Evolutionary conservation across 2,888 invertebrate genomes (phyloP), one percentile per base, ranked within the genome.

Genomic region (Erpobdella octoculata): DNA sequence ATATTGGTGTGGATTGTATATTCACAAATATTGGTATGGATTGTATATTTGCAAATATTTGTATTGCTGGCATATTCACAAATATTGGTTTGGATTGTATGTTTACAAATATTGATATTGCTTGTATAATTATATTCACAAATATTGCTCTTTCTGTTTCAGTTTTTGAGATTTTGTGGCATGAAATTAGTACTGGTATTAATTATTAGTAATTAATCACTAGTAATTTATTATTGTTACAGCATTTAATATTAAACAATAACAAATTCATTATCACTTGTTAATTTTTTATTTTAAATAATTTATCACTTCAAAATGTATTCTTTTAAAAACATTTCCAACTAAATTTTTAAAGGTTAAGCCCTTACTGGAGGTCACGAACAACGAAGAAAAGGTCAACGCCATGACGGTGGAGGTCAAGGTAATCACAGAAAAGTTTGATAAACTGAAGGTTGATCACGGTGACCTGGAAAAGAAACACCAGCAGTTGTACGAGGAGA

Each of bases 351-450:
- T 68, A 1, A 75, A 84, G 84, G 87, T 88, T 72, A 98, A 99
- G 86, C 98, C 98, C 0, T 86, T 99, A 72, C 86, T 99, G 65
- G 94, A 82, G 85, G 96, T 99, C 21, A 97, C 98, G 53, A 96
- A 97, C 81, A 95, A 96, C 83, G 98, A 99, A 83, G 96, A 97
- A 84, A 96, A 95, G 82, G 85, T 99, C 41, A 91, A 91, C 67
- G 92, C 92, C 82, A 97, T 97, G 84, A 98, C 98, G 82, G 94
- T 95, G 81, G 98, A 99, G 85, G 85, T 98, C 74, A 90, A 91
- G 77, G 81, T 35, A 74, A 76, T 79, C 61, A 78, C 78, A 64
- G 81, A 82, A 31, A 75, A 53, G 41, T 79, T 73, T 71, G 81
- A 81, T 15, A 78, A 87, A 77, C 90, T 93, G 81, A 86, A 91